Evolutionary conservation across 2,797 vertebrate species (phyloP).

Genomic region (Sebastes hubbsi): DNA sequence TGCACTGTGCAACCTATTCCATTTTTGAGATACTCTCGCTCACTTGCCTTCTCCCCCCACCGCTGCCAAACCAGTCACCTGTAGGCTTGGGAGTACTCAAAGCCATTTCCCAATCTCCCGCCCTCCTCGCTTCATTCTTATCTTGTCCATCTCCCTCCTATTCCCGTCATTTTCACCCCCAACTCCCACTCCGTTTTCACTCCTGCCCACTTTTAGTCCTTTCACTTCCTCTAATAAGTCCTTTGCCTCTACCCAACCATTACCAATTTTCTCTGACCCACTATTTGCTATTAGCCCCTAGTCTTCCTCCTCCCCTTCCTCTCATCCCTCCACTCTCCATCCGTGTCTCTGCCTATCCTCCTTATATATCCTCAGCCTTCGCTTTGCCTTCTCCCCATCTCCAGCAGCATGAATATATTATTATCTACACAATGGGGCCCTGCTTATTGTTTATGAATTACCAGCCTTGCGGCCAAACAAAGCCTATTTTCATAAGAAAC

Average conservation of each 20-base stretch:
- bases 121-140: conserved; percentile 53
- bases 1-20: conserved; percentile 57
- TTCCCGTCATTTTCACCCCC: conserved; percentile 60
- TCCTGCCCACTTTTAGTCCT: conserved; percentile 65
- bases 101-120: conserved; percentile 61
- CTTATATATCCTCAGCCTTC: conserved; percentile 82
- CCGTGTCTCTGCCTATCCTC: conserved; percentile 75
- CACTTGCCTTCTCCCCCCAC: conserved; percentile 45
- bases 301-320: conserved; percentile 71
- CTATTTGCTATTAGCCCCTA: conserved; percentile 76
- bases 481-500: conserved; percentile 99
- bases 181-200: conserved; percentile 56
- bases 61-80: conserved; percentile 64
- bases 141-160: conserved; percentile 60
- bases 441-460: conserved; percentile 99
- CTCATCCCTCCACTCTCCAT: conserved; percentile 74
- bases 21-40: conserved; percentile 55
- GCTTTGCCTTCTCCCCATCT: conserved; percentile 85
- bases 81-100: conserved; percentile 61
- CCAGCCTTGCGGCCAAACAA: conserved; percentile 97
- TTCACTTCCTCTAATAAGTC: conserved; percentile 69
- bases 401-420: conserved; percentile 98
- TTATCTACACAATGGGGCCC: conserved; percentile 96
- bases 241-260: conserved; percentile 69
- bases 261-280: conserved; percentile 77